Percentiles rank a stretch among this genome's conserved stretches.
phyloP scores from a whole-genome alignment of 2,888 invertebrate species.

The Drosophila gaucha region DNA sequence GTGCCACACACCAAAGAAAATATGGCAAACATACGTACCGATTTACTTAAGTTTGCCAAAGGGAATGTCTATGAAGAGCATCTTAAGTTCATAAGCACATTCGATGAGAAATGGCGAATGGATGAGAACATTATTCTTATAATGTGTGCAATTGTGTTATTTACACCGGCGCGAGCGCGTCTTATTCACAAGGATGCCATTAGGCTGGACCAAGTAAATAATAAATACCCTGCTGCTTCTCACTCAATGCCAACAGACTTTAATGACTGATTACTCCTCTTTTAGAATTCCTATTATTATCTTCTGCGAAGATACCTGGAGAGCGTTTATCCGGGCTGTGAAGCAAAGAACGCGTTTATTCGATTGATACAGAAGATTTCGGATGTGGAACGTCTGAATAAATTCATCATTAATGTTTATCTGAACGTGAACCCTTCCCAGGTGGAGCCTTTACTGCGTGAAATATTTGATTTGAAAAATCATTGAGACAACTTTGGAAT shows the following conservation, averaged over 20 bases:
- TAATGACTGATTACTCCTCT: neutral
- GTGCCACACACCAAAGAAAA: constrained; percentile 92
- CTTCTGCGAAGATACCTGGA: constrained; percentile 93
- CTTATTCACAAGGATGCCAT: constrained; percentile 94
- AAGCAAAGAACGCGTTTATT: constrained; percentile 94
- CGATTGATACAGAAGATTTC: constrained; percentile 96
- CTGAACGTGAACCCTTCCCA: constrained; percentile 95
- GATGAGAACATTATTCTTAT: constrained; percentile 96
- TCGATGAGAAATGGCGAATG: constrained; percentile 92
- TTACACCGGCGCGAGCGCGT: constrained; percentile 92
- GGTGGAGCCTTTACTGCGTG: constrained; percentile 96
- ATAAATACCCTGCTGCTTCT: neutral
- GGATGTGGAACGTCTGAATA: constrained; percentile 94
- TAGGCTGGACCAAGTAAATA: constrained; percentile 91
- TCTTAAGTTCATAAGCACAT: constrained; percentile 93
- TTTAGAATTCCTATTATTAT: constrained; percentile 95
- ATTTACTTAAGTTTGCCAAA: constrained; percentile 95
- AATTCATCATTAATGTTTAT: constrained; percentile 96
- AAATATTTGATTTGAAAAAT: constrained; percentile 96
- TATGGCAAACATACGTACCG: constrained; percentile 92
- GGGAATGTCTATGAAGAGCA: constrained; percentile 95
- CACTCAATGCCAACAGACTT: neutral
- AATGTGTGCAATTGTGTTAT: constrained; percentile 95
- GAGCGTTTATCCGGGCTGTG: constrained; percentile 93
- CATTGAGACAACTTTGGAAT: constrained; percentile 71